Evolutionary conservation across 2,797 vertebrate genomes (phyloP), one percentile per base, ranked within the genome.

Genomic region (Lacerta viridis): DNA sequence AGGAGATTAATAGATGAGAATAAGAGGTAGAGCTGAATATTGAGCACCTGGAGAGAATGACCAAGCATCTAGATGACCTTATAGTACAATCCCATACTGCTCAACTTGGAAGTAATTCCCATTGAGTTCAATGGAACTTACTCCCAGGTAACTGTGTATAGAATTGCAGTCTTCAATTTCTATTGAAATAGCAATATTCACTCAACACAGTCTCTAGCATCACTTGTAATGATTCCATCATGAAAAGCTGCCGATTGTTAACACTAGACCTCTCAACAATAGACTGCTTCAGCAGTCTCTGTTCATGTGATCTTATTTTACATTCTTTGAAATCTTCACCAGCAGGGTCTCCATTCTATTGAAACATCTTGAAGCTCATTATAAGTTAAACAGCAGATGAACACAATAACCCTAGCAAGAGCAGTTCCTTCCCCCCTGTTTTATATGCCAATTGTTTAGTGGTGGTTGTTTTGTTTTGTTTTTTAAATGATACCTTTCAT

Each of bases 261-360:
- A 72, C n/a, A 33, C 17, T 61, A 55, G 50, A 6, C 4, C 43
- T 59, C n/a, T 76, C 61, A 88, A 83, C 46, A 88, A 83, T 61
- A 72, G 11, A 69, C 10, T 61, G 15, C 55, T 71, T 71, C 13
- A 33, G 4, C 55, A 76, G 72, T 66, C 20, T 88, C 41, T 39
- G 29, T 69, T 77, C 27, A 85, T 75, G 75, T 69, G 11, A 61
- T 83, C 50, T 90, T 46, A 82, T 78, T 78, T 83, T 86, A 78
- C 36, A 43, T 78, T 86, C 43, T 88, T 83, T 72, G 29, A 83
- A 84, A 72, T 71, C 13, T n/a, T 86, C 83, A 59, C 23, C 80
- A 77, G 71, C 46, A 7, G 50, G 66, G 23, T 68, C 43, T 77
- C 27, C 25, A 77, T 41, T 41, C 7, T 46, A 77, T 33, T 59